Evolutionary conservation across 2,888 invertebrate species (phyloP), one percentile per base, ranked within the genome.

Genomic region (Spilosoma lubricipeda): DNA sequence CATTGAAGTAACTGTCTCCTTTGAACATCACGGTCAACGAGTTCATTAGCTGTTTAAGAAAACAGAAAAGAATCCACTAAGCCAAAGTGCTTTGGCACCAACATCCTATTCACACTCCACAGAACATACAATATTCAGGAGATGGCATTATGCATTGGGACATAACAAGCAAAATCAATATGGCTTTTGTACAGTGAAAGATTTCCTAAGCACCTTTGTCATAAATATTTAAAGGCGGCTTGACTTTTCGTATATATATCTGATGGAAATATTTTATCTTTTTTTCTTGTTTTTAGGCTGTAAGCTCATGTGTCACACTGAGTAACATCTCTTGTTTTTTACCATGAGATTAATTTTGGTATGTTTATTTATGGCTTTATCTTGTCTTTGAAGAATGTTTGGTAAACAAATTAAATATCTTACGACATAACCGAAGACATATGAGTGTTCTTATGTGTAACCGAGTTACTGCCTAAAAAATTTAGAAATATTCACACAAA

Each of bases 141-240:
- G 90, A 89, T 91, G 89, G 89, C 91, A 93, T 93, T 93, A 93
- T 94, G 91, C 93, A 93, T 89, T 91, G 88, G 88, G 88, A 87
- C 87, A 89, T 91, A 93, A 93, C 92, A 91, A 90, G 87, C 90
- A 93, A 93, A 93, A 94, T 94, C 94, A 94, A 94, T 94, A 93
- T 90, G 86, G 89, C 90, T 91, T 90, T 90, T 93, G 92, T 92
- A 90, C 88, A 89, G 85, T 86, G 82, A 90, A 92, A 92, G 91
- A 92, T 90, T 92, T 90, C 83, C 87, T 87, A 89, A 90, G 87
- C 86, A 89, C 88, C 89, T 85, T 87, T 84, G 88, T 91, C 91
- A 93, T 94, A 93, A 92, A 94, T 94, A 94, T 93, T 93, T 93
- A 92, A 94, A 85, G 85, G 88, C 87, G 82, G 82, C 84, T 85